Evolutionary conservation across 1,140 invertebrate species (phyloP), one percentile per base, ranked within the genome.

Genomic region (Schmidtea mediterranea): DNA sequence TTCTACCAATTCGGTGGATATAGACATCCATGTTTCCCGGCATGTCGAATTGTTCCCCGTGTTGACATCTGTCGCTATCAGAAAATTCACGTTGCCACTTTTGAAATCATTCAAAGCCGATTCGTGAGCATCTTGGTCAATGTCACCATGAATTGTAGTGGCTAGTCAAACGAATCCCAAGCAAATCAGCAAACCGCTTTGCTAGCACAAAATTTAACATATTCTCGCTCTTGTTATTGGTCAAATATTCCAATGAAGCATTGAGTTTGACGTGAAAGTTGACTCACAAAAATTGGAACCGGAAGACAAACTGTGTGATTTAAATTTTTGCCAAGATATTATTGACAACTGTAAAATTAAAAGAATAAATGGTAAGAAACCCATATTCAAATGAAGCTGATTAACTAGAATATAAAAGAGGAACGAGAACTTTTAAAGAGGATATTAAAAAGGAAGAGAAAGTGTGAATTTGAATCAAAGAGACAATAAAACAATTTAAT

Each of bases 1-100:
- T 94, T 56, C 86, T 70, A 1, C 87, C 87, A 58, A 92, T 92
- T 40, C 86, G 71, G 66, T 94, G 87, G 3, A 90, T 82, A 59
- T 94, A 92, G 50, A 87, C 82, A 51, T 87, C 82, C 51, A 89
- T 79, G 19, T 70, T 69, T 6, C 52, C 46, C 0, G 86, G 84
- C 52, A 92, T 58, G 62, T 92, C 84, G 58, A 76, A 61, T 92
- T 92, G 3, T 92, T 75, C 0, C 92, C 86, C 56, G 82, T 78
- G 43, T 74, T 71, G 0, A 92, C 84, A n/a, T 79, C 79, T 1
- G 86, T 92, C 0, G 83, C 83, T 9, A 92, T 80, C 2, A 94
- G 60, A 51, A 89, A 76, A 21, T 73, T 72, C 48, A 57, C 69
- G 56, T 54, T 58, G 9, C 62, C 63, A n/a, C 26, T 53, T 46